Conservation (phyloP, 2,888 invertebrate genomes). For the Metacarcinus magister region DNA sequence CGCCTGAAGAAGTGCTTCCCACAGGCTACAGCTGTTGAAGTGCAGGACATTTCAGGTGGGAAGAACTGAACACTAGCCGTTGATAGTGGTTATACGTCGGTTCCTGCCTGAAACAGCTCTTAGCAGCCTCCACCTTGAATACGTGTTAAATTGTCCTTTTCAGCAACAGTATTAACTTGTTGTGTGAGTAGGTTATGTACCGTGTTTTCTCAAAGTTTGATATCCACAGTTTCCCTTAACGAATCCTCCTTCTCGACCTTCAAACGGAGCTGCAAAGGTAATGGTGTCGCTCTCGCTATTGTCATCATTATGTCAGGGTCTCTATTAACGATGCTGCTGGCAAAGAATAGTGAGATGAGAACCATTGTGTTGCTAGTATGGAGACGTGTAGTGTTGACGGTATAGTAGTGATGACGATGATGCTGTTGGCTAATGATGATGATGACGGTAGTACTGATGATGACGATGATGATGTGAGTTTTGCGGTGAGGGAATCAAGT, state of each 20-base stretch:
- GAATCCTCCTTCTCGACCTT: not conserved
- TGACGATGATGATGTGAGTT: not conserved
- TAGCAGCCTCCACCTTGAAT: too few species aligned
- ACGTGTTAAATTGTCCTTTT: not conserved
- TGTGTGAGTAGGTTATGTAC: not conserved
- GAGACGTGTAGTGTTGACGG: not conserved
- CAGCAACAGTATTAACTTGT: not conserved
- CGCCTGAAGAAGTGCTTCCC: too few species aligned
- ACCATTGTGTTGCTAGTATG: not conserved
- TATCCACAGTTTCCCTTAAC: not conserved
- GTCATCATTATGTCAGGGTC: not conserved
- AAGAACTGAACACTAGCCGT: too few species aligned
- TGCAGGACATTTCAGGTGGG: too few species aligned
- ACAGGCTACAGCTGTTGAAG: too few species aligned
- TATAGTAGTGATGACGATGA: not conserved
- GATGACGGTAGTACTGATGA: not conserved
- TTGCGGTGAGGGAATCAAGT: not conserved
- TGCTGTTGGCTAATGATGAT: not conserved
- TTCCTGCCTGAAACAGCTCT: too few species aligned
- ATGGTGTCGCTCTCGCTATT: not conserved
- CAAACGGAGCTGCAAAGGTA: not conserved
- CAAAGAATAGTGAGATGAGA: not conserved
- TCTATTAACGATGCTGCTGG: not conserved
- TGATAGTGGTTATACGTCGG: too few species aligned
- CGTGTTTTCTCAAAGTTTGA: not conserved